These are phyloP conservation scores for Cantharis nigra DNA, from an alignment of 2,888 invertebrate genomes.

Conservation along the genomic window DNA sequence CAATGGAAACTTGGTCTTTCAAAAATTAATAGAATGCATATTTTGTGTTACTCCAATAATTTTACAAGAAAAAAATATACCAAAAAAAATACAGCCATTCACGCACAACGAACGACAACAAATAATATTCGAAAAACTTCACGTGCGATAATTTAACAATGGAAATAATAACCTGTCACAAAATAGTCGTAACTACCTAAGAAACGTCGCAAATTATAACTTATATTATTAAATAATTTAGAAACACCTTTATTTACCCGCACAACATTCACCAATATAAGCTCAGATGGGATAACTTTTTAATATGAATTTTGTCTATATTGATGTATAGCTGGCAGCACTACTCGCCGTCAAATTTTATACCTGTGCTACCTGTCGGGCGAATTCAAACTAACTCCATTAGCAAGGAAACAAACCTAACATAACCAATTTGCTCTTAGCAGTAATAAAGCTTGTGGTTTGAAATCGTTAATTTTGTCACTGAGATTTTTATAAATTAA, in stretches of 20 bases:
- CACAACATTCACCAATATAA: slow-evolving; percentile 23
- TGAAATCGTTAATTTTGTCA: neutral
- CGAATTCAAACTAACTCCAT: neutral
- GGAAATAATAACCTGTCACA: slow-evolving; percentile 1
- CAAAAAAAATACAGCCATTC: slow-evolving; percentile 21
- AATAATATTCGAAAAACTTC: slow-evolving; percentile 14
- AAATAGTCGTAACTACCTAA: neutral
- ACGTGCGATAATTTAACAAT: slow-evolving; percentile 18
- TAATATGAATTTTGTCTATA: slow-evolving; percentile 19
- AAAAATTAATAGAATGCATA: slow-evolving; percentile 1
- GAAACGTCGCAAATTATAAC: neutral
- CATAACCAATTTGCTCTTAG: neutral
- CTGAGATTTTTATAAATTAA: neutral
- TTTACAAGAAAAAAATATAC: slow-evolving; percentile 11
- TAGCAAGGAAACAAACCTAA: slow-evolving; percentile 2
- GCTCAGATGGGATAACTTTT: slow-evolving; percentile 17
- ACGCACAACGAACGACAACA: slow-evolving; percentile 14
- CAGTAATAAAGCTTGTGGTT: neutral
- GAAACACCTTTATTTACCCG: slow-evolving; percentile 28
- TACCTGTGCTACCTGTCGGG: slow-evolving; percentile 19
- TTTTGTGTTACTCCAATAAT: slow-evolving; percentile 14
- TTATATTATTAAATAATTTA: slow-evolving; percentile 16
- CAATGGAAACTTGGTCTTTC: slow-evolving; percentile 6
- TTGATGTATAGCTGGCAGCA: slow-evolving; percentile 26
- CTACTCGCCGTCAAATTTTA: neutral